phyloP scores from a whole-genome alignment of 1,140 invertebrate genomes.

The Vollenhovia emeryi region DNA sequence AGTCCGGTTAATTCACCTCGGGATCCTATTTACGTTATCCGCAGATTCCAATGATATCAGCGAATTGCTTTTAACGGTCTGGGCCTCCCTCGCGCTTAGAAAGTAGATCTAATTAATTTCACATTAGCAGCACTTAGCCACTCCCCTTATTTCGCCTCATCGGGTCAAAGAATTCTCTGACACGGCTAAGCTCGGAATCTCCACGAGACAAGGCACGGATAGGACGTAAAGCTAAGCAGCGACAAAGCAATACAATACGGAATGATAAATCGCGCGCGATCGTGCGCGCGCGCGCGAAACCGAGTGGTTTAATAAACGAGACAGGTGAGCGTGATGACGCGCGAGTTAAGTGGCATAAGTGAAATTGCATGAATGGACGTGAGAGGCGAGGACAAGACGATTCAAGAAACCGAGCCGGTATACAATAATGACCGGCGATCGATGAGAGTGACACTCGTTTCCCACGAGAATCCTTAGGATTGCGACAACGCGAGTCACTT shows the following conservation, averaged over 20 bases:
- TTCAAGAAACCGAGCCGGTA: not conserved
- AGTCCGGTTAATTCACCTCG: constrained; percentile 39
- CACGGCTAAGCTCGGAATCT: not conserved
- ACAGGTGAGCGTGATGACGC: constrained; percentile 62
- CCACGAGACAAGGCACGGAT: not conserved
- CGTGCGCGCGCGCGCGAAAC: not conserved
- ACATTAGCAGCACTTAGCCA: not conserved
- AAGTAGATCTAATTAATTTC: constrained; percentile 58
- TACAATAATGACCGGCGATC: constrained; percentile 54
- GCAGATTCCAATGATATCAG: constrained; percentile 27
- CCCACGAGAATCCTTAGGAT: not conserved
- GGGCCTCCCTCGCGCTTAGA: constrained; percentile 21
- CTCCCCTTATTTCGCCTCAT: not conserved
- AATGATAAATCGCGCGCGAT: constrained; percentile 60
- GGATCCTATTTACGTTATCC: constrained; percentile 19
- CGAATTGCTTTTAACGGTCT: not conserved
- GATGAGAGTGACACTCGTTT: constrained; percentile 45
- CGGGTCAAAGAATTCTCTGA: not conserved
- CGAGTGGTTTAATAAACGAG: constrained; percentile 54
- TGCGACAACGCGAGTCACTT: not conserved
- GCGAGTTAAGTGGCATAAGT: constrained; percentile 61
- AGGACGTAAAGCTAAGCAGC: not conserved
- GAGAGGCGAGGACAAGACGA: constrained; percentile 34
- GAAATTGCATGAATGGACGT: constrained; percentile 55
- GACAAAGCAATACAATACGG: constrained; percentile 2